These are phyloP conservation scores for Magallana ariakensis DNA, from an alignment of 1,140 invertebrate genomes.

Conservation along the genomic window DNA sequence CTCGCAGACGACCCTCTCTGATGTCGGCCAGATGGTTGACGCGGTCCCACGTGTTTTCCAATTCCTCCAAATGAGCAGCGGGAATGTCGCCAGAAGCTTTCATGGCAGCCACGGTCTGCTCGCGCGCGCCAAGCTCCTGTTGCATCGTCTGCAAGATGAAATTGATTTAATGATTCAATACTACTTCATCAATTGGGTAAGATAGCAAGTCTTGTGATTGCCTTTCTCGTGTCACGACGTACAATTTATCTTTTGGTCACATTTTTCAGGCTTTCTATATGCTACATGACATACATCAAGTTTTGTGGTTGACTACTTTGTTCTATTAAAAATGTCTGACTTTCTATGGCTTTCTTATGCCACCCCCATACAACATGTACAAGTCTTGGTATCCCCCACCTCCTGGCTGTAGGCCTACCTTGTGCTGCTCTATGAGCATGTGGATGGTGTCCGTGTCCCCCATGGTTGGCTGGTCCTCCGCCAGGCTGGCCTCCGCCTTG, in stretches of 20 bases:
- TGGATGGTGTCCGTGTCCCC: constrained; percentile 98
- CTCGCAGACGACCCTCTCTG: constrained; percentile 88
- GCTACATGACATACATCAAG: too few relatives aligned
- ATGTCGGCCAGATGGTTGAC: constrained; percentile 88
- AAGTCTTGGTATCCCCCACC: too few relatives aligned
- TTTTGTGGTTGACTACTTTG: too few relatives aligned
- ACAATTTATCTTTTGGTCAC: too few relatives aligned
- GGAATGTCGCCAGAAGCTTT: constrained; percentile 89
- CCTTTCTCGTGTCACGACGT: too few relatives aligned
- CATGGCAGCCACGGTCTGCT: constrained; percentile 93
- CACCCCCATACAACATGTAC: too few relatives aligned
- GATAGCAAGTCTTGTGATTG: too few relatives aligned
- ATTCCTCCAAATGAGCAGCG: constrained; percentile 87
- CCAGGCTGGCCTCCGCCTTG: constrained; percentile 87
- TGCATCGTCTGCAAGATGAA: constrained; percentile 86
- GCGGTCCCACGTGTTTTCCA: constrained; percentile 91
- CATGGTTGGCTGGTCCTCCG: constrained; percentile 91
- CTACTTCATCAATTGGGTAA: too few relatives aligned
- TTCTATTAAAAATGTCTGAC: too few relatives aligned
- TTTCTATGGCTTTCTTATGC: too few relatives aligned
- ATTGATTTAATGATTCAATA: not conserved
- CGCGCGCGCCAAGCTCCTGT: constrained; percentile 91
- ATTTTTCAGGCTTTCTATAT: too few relatives aligned
- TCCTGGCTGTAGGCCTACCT: constrained; percentile 79
- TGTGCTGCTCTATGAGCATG: constrained; percentile 95